Evolutionary conservation across 1,140 invertebrate genomes (phyloP).

Genomic region (Hycleus phaleratus): DNA sequence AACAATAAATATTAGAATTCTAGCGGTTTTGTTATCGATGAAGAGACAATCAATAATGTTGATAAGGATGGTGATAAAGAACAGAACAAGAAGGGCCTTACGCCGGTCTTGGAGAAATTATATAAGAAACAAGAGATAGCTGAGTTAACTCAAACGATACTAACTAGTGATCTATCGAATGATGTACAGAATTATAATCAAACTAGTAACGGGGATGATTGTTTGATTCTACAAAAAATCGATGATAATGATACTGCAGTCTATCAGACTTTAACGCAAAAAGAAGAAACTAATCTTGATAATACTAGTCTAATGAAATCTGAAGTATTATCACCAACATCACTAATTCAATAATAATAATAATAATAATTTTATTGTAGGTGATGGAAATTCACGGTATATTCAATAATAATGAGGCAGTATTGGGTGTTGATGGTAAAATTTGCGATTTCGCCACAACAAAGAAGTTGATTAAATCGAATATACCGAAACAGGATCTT

Average conservation of each 20-base stretch:
- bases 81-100: slow-evolving; percentile 11
- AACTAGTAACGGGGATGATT: slow-evolving; percentile 14
- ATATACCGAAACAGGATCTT: slow-evolving; percentile 35
- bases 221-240: slow-evolving; percentile 26
- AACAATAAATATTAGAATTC: not conserved
- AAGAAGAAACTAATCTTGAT: not conserved
- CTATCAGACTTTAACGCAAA: slow-evolving; percentile 27
- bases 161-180: slow-evolving; percentile 20
- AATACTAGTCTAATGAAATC: slow-evolving; percentile 23
- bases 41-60: not conserved
- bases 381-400: slow-evolving; percentile 49
- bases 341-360: not conserved
- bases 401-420: slow-evolving; percentile 44
- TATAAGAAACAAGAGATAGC: slow-evolving; percentile 15
- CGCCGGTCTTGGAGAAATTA: slow-evolving; percentile 27
- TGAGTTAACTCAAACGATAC: slow-evolving; percentile 10
- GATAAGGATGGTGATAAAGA: not conserved
- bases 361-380: slow-evolving; percentile 37
- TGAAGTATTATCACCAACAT: slow-evolving; percentile 15
- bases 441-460: slow-evolving; percentile 39
- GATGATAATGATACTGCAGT: slow-evolving; percentile 21
- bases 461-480: slow-evolving; percentile 22
- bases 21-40: slow-evolving; percentile 1
- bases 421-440: slow-evolving; percentile 54
- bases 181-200: slow-evolving; percentile 9